Evolutionary conservation across 2,113 vertebrate genomes (phyloP).

Genomic region (Dicrurus megarhynchus): DNA sequence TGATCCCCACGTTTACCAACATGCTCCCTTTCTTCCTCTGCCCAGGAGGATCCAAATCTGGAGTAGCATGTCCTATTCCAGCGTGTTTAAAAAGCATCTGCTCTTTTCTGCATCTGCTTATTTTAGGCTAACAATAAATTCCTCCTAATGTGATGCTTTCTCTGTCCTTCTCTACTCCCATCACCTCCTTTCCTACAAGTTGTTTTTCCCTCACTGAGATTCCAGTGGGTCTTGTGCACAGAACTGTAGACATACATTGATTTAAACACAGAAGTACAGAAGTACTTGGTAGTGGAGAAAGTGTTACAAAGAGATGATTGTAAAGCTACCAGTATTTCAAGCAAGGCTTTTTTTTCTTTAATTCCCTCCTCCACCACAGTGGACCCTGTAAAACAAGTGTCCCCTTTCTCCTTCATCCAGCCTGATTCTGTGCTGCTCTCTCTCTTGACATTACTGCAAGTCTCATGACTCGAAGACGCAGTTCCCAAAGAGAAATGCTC

Average conservation of each 20-base stretch:
- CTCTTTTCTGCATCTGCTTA: background rate
- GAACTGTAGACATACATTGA: background rate
- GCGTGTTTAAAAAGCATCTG: background rate
- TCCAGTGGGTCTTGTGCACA: background rate
- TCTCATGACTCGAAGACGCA: background rate
- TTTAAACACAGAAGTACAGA: background rate
- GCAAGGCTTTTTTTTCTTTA: background rate
- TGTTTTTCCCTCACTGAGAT: background rate
- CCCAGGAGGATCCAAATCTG: background rate
- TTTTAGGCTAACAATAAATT: background rate
- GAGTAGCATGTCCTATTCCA: accelerated
- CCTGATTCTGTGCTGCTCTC: background rate
- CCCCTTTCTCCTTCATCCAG: background rate
- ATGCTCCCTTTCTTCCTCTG: background rate
- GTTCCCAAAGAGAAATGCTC: conserved; percentile 34
- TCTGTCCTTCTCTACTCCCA: background rate
- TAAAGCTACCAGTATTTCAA: background rate
- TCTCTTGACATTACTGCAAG: background rate
- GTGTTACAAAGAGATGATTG: background rate
- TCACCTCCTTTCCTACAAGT: background rate
- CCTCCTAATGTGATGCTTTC: background rate
- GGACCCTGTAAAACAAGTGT: conserved; percentile 13
- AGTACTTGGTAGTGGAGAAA: background rate
- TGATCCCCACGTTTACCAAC: background rate
- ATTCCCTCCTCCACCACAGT: background rate